Evolutionary conservation across 2,888 invertebrate genomes (phyloP), one percentile per base, ranked within the genome.

Genomic region (Limnephilus marmoratus): DNA sequence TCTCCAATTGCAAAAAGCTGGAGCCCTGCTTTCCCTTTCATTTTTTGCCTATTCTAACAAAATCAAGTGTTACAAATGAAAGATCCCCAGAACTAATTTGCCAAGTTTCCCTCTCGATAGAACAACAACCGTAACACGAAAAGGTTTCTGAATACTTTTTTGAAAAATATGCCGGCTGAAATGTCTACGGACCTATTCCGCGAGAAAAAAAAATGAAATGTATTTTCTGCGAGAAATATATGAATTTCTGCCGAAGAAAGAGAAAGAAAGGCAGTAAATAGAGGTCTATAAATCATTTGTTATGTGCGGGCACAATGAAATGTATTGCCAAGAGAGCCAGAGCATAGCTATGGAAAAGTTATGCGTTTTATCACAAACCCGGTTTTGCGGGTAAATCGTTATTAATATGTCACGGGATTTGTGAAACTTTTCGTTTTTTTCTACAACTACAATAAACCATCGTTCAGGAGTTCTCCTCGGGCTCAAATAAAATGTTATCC

Each of bases 221-320:
- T 68, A 34, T 68, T 86, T 89, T 83, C 41, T 83, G 89, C 83
- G 86, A 45, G 88, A 91, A 88, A 89, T 89, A 89, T 89, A 91
- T 89, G 91, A 91, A 91, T 45, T 91, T 91, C 81, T 31, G 86
- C 85, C 45, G 49, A 91, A 91, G 82, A 88, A 88, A 81, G 85
- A 31, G 88, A 88, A 92, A 82, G 45, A 92, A 86, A 90, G 90
- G 90, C 82, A 92, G 92, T 90, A 91, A 92, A 92, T 92, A 92
- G 91, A 85, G 53, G 85, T 81, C 91, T 29, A 91, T 92, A 92
- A 92, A 92, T 92, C 92, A 92, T 92, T 83, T 90, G 92, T 86
- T 92, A 92, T 92, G 53, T 92, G 90, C 90, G 92, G 92, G 92
- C 45, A 91, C 91, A 87, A 91, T 91, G 91, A 91, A 91, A 91